A percentile compares a stretch with the other conserved stretches of the same genome.
phyloP scores from a whole-genome alignment of 2,797 vertebrate species.

The Spinus olivaceus region DNA sequence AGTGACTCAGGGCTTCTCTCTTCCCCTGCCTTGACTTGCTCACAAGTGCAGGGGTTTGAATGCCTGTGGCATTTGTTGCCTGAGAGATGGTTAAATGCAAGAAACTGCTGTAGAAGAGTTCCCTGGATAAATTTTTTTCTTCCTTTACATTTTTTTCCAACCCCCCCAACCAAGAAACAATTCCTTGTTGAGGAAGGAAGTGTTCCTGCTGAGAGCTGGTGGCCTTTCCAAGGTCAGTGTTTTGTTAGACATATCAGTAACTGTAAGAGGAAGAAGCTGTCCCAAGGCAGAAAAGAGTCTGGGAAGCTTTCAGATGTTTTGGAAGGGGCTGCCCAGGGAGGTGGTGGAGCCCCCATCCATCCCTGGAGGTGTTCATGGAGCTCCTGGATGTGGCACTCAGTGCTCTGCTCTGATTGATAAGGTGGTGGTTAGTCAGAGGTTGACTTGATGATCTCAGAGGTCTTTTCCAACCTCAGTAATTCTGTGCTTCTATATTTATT shows the following conservation, averaged over 20 bases:
- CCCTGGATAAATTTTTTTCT: not conserved
- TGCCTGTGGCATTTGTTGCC: not conserved
- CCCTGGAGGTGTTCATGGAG: not conserved
- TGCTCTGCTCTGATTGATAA: not conserved
- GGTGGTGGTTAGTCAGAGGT: not conserved
- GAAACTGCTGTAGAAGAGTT: not conserved
- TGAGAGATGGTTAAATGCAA: not conserved
- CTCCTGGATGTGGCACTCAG: not conserved
- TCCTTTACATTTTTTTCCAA: rapidly evolving
- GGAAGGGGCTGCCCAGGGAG: not conserved
- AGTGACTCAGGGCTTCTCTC: not conserved
- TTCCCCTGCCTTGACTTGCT: not conserved
- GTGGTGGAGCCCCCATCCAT: not conserved
- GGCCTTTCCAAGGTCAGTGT: not conserved
- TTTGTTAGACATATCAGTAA: not conserved
- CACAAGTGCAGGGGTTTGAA: rapidly evolving
- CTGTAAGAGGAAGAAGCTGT: not conserved
- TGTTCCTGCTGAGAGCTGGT: rapidly evolving
- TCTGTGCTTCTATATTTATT: not conserved
- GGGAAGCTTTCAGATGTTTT: not conserved
- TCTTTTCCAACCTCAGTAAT: not conserved
- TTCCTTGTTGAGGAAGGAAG: not conserved
- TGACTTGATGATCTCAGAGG: not conserved
- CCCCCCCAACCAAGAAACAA: not conserved
- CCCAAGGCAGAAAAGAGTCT: not conserved